phyloP scores from a whole-genome alignment of 2,797 vertebrate genomes.

The Hoplostethus mediterraneus region DNA sequence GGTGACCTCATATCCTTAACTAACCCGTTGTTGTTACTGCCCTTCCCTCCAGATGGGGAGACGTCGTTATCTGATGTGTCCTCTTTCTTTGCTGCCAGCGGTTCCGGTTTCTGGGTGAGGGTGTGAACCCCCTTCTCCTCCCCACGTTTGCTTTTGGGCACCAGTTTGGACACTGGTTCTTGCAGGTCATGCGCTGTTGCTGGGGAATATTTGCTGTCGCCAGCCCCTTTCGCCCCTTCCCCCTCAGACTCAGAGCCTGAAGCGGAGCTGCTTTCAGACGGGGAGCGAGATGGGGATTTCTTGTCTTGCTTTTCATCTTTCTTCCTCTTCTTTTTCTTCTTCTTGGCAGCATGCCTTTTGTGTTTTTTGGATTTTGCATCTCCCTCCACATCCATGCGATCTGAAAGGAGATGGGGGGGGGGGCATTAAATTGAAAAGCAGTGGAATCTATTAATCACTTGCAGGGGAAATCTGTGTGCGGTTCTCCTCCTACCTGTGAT shows the following conservation, averaged over 20 bases:
- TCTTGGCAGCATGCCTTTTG: constrained; percentile 93
- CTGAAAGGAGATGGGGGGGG: constrained; percentile 66
- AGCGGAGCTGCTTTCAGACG: constrained; percentile 83
- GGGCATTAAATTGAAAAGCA: background rate
- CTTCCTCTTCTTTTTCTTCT: constrained; percentile 96
- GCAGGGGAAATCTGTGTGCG: background rate
- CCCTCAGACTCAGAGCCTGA: constrained; percentile 83
- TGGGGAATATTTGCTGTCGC: constrained; percentile 62
- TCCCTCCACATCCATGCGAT: constrained; percentile 80
- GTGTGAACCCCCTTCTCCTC: constrained; percentile 59
- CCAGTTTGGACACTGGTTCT: constrained; percentile 65
- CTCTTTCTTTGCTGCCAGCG: constrained; percentile 59
- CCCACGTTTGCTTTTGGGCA: constrained; percentile 62
- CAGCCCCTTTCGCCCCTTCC: constrained; percentile 74
- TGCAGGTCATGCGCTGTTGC: constrained; percentile 60
- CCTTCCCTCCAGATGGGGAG: constrained; percentile 34
- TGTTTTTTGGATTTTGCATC: constrained; percentile 94
- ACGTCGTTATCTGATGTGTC: constrained; percentile 51
- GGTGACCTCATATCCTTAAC: constrained; percentile 53
- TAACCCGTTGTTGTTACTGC: constrained; percentile 50
- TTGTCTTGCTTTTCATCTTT: constrained; percentile 93
- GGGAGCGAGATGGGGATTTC: constrained; percentile 85
- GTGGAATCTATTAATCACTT: background rate
- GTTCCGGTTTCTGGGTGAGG: constrained; percentile 53
- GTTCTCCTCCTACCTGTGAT: constrained; percentile 71